Conservation (phyloP, 2,113 vertebrate species). For the Sinocyclocheilus rhinocerous region DNA sequence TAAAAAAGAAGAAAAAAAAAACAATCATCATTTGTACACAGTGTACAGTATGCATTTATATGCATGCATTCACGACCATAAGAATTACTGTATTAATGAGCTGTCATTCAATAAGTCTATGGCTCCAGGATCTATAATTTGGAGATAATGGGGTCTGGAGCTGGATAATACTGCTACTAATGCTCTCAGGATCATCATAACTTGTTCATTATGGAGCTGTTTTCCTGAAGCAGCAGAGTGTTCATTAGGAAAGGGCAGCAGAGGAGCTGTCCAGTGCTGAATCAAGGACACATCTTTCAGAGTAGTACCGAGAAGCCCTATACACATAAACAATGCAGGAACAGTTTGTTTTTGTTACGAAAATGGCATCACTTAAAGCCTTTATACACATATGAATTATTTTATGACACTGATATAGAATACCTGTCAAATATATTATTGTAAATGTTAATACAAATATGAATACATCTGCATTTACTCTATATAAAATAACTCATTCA, state of each 20-base stretch:
- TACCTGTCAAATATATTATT: not conserved
- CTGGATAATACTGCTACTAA: slow-evolving; percentile 5
- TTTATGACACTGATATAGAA: not conserved
- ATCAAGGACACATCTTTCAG: not conserved
- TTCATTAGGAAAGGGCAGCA: slow-evolving; percentile 7
- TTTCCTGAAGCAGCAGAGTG: not conserved
- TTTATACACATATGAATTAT: not conserved
- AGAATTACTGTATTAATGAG: not conserved
- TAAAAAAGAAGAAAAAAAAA: too few species aligned
- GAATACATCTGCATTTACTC: not conserved
- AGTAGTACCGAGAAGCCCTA: not conserved
- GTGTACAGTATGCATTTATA: not conserved
- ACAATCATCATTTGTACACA: not conserved
- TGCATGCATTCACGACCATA: not conserved
- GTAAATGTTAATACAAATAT: not conserved
- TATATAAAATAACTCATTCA: not conserved
- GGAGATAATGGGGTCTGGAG: slow-evolving; percentile 3
- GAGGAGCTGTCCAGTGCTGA: slow-evolving; percentile 26
- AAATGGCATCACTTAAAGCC: not conserved
- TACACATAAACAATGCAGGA: not conserved
- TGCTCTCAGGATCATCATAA: slow-evolving; percentile 13
- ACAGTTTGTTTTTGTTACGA: not conserved
- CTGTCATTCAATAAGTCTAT: not conserved
- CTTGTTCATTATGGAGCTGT: slow-evolving; percentile 13
- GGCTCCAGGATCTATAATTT: slow-evolving; percentile 6